Base-by-base conservation (phyloP, 2,113 vertebrate genomes). In the Epinephelus lanceolatus region DNA sequence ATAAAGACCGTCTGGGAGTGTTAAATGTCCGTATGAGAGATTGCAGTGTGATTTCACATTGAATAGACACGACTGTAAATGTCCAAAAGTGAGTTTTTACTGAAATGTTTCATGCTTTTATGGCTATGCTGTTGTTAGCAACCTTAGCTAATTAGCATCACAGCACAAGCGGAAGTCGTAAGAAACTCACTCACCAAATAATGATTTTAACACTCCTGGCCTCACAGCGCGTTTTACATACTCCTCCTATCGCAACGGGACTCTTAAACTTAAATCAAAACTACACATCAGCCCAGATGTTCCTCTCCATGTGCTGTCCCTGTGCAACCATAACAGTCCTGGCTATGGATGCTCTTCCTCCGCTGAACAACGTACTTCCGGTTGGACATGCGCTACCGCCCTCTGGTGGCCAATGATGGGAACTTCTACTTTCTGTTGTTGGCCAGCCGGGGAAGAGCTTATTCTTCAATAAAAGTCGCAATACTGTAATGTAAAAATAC, bases 131-230 rank as follows among this genome's bases (percentile, higher is more conserved):
- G 47, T 57, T 80, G 33, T 62, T 61, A 88, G 30, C 62, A 72
- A 69, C 51, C 9, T 9, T 74, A 71, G 55, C 62, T 15, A 5
- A 47, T 23, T 73, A 81, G 73, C 78, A 59, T 30, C 23, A 18
- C 4, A 42, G 6, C 14, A 60, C 23, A 71, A 9, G 8, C n/a
- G 13, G 2, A 80, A 49, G 13, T 57, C 6, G 11, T 6, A 4
- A 53, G 27, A 83, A 61, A 63, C 45, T 71, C 70, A 71, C 65
- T 76, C 30, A 85, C 81, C 76, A 52, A 67, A 57, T 11, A 33
- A 15, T 18, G 47, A 30, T 17, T 21, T 62, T 4, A 60, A 40
- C 18, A 6, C 33, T 42, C 30, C 42, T 52, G 17, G 13, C 2
- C 60, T 7, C 49, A 19, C 52, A 12, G 19, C 17, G 6, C 13